These are phyloP conservation scores for Scaptomyza cyrtandrae DNA, from an alignment of 2,888 invertebrate species.

Conservation along the genomic window DNA sequence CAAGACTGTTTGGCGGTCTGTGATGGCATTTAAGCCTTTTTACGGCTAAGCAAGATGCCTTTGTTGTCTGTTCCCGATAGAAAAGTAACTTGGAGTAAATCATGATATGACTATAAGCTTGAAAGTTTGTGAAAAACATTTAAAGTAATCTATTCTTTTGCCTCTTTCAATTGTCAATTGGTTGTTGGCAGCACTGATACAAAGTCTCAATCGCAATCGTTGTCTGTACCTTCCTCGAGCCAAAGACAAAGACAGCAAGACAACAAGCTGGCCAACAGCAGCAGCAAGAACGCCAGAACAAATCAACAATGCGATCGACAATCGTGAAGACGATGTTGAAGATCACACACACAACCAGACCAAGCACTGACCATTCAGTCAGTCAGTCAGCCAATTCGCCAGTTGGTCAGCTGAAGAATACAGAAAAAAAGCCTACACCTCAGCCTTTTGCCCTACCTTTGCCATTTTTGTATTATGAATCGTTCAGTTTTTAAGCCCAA, in stretches of 20 bases:
- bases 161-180: background rate
- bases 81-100: background rate
- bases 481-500: slow-evolving; percentile 57
- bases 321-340: slow-evolving; percentile 46
- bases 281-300: slow-evolving; percentile 43
- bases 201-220: background rate
- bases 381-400: slow-evolving; percentile 6
- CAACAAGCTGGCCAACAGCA: too few relatives aligned
- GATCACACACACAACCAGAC: slow-evolving; percentile 38
- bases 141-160: background rate
- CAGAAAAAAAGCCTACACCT: slow-evolving; percentile 16
- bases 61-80: background rate
- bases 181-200: background rate
- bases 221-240: slow-evolving; percentile 13
- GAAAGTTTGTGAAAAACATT: too few relatives aligned
- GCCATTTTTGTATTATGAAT: slow-evolving; percentile 72
- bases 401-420: slow-evolving; percentile 39
- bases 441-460: background rate
- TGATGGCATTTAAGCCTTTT: background rate
- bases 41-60: background rate
- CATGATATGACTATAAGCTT: too few relatives aligned
- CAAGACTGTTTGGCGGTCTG: background rate
- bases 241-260: slow-evolving; percentile 50
- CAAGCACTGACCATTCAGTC: slow-evolving; percentile 2
- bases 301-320: slow-evolving; percentile 68